Conservation (phyloP, 2,113 vertebrate genomes). For the Ginglymostoma cirratum region DNA sequence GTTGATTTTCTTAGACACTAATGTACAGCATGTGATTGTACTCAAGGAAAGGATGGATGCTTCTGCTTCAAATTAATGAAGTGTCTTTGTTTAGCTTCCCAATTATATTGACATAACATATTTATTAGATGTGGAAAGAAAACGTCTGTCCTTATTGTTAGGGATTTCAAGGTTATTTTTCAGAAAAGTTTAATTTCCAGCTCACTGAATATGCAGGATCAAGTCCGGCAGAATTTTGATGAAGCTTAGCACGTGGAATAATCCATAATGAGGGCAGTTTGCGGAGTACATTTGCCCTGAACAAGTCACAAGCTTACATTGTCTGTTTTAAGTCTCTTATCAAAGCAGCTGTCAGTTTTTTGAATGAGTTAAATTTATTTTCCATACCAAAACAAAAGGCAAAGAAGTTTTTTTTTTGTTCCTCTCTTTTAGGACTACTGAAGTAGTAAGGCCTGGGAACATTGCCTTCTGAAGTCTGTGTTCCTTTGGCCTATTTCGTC, state of each 20-base stretch:
- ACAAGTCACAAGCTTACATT: neutral
- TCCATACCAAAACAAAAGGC: neutral
- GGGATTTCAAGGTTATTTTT: neutral
- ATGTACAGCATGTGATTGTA: neutral
- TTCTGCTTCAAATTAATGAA: neutral
- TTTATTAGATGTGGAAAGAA: neutral
- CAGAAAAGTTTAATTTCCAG: neutral
- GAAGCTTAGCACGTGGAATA: neutral
- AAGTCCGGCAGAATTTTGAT: neutral
- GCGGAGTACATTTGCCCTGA: neutral
- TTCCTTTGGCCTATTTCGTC: neutral
- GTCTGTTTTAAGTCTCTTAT: constrained; percentile 3
- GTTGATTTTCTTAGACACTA: neutral
- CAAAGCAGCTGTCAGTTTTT: constrained; percentile 3
- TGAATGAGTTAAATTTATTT: neutral
- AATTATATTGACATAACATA: neutral
- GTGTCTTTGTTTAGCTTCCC: neutral
- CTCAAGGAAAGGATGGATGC: neutral
- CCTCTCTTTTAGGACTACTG: neutral
- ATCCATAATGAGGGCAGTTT: neutral
- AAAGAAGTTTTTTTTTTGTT: neutral
- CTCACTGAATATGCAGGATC: neutral
- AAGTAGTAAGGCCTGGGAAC: neutral
- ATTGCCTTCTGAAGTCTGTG: neutral
- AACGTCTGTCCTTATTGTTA: neutral